phyloP scores from a whole-genome alignment of 2,113 vertebrate species.

The Leptobrachium leishanense region DNA sequence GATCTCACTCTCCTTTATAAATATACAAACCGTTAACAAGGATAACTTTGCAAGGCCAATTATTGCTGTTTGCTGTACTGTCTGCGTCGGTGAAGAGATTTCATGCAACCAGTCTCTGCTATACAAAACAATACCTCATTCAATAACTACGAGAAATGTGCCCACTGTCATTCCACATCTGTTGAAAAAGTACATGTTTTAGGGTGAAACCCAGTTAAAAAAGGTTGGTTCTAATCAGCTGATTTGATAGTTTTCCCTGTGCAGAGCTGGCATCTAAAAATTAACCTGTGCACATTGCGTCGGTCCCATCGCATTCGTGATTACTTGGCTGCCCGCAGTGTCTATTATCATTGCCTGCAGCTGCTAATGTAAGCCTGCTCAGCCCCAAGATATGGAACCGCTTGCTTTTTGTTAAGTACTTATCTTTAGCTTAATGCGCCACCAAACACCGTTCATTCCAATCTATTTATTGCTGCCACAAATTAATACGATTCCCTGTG shows the following conservation, averaged over 20 bases:
- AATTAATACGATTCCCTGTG: background rate
- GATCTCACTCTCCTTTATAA: background rate
- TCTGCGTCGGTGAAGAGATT: constrained; percentile 2
- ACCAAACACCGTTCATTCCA: background rate
- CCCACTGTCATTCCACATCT: constrained; percentile 14
- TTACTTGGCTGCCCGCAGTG: background rate
- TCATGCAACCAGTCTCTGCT: background rate
- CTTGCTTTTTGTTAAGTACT: background rate
- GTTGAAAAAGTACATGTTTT: constrained; percentile 28
- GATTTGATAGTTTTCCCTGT: constrained; percentile 1
- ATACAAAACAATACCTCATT: background rate
- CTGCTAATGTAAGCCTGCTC: background rate
- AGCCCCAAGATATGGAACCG: background rate
- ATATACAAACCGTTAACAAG: background rate
- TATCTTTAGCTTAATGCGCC: background rate
- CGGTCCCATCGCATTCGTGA: no score
- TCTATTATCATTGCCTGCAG: background rate
- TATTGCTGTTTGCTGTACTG: background rate
- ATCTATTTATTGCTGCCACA: background rate
- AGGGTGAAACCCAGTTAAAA: constrained; percentile 18
- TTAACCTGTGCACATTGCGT: background rate
- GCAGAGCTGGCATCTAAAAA: background rate
- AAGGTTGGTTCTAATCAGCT: constrained; percentile 16
- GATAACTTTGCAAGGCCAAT: constrained; percentile 25
- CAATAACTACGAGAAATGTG: constrained; percentile 21